Evolutionary conservation across 2,113 vertebrate species (phyloP).

Genomic region (Xiphias gladius): DNA sequence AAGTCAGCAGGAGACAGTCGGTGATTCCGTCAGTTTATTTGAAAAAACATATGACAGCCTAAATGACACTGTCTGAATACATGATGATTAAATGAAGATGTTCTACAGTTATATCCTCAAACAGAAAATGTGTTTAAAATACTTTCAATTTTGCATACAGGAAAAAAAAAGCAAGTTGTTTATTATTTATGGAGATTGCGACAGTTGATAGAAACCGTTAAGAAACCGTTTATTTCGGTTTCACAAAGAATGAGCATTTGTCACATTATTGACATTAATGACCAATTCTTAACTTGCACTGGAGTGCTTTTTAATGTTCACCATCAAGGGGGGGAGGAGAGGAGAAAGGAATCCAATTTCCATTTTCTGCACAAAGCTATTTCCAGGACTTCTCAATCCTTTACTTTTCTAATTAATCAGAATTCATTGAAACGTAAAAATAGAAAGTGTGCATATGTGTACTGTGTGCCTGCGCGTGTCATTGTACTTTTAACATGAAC

Average conservation of each 20-base stretch:
- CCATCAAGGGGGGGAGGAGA: slow-evolving; percentile 17
- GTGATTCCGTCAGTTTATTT: slow-evolving; percentile 7
- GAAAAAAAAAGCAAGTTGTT: background rate
- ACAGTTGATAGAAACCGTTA: background rate
- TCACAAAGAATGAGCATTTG: slow-evolving; percentile 18
- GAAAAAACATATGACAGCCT: background rate
- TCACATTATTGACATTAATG: slow-evolving; percentile 41
- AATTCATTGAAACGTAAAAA: slow-evolving; percentile 55
- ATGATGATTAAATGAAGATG: background rate
- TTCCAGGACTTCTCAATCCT: slow-evolving; percentile 52
- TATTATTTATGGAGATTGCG: background rate
- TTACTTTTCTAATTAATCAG: slow-evolving; percentile 44
- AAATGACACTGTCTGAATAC: background rate
- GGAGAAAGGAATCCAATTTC: slow-evolving; percentile 60
- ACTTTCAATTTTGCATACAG: background rate
- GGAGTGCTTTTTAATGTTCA: slow-evolving; percentile 61
- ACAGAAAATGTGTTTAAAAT: background rate
- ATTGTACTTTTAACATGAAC: slow-evolving; percentile 1
- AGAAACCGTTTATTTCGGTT: background rate
- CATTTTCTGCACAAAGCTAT: slow-evolving; percentile 42
- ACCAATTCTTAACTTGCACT: slow-evolving; percentile 17
- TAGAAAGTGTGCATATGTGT: slow-evolving; percentile 15
- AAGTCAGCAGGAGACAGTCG: slow-evolving; percentile 15
- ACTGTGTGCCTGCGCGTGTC: slow-evolving; percentile 14
- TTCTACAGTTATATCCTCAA: background rate